Evolutionary conservation across 2,113 vertebrate species (phyloP).

Genomic region (Centropristis striata): DNA sequence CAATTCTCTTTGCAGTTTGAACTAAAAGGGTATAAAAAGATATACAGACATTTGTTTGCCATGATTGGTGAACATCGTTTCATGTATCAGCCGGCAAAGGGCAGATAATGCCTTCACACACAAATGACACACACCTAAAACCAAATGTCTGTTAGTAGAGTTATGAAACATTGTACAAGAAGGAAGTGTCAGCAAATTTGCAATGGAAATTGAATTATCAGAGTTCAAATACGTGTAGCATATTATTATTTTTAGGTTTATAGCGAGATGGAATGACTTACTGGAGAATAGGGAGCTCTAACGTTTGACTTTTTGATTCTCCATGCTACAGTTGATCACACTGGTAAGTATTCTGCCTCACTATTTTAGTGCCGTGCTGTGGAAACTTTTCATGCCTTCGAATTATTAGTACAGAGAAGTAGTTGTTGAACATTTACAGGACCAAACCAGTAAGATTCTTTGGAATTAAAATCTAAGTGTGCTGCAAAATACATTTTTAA

Average conservation of each 20-base stretch:
- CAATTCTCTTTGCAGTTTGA: too few species aligned
- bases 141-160: not conserved
- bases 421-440: not conserved
- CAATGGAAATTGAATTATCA: not conserved
- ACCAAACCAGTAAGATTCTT: not conserved
- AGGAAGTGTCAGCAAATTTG: not conserved
- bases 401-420: conserved; percentile 12
- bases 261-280: conserved; percentile 5
- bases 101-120: too few species aligned
- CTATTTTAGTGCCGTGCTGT: conserved; percentile 48
- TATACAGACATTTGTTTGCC: too few species aligned
- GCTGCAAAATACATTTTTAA: not conserved
- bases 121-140: too few species aligned
- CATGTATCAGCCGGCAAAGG: too few species aligned
- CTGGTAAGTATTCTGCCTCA: conserved; percentile 81
- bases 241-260: not conserved
- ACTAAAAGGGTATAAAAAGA: too few species aligned
- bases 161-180: not conserved
- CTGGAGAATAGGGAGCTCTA: conserved; percentile 64
- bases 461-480: not conserved
- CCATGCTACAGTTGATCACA: conserved; percentile 86
- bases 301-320: conserved; percentile 81
- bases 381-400: conserved; percentile 43
- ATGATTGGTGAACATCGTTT: too few species aligned
- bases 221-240: not conserved